Base-by-base conservation (phyloP, 2,888 invertebrate species). In the Amphipoea oculea region DNA sequence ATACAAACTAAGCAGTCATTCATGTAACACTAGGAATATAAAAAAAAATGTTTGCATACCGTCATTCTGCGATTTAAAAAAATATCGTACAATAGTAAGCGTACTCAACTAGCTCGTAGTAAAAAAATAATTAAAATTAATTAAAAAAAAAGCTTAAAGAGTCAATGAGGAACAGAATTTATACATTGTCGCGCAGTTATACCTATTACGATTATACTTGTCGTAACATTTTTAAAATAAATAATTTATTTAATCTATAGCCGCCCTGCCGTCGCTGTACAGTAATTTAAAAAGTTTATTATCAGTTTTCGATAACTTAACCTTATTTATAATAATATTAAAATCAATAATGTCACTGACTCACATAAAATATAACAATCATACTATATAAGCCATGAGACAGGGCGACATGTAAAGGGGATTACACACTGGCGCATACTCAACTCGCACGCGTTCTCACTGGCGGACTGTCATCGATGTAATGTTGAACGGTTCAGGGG, bases 1-100 rank as follows among this genome's bases (percentile, higher is more conserved):
- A 94, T 96, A 96, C 93, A 95, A 96, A 96, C 96, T 96, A 96
- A 95, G 96, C 96, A 96, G 96, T 96, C 96, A 95, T 96, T 96
- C 95, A 93, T 92, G 92, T 96, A 96, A 96, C 94, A 94, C 95
- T 96, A 96, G 92, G 92, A 93, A 94, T 94, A 93, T 90, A 65
- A 92, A 92, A 92, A 92, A 92, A 93, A 91, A 91, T 85, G 83
- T 85, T 91, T 91, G 93, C 94, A 91, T 93, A 94, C 92, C 92
- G 90, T 93, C 91, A 91, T 91, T 90, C 89, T 91, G 92, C 91
- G 87, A 89, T 89, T 90, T 73, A 93, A 94, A 92, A 94, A 93
- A 93, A 95, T 94, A 95, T 93, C 92, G 93, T 95, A 96, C 95
- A 95, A 90, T 95, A 95, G 95, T 96, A 96, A 96, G 96, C 96